Conservation (phyloP, 1,140 invertebrate species). For the Catajapyx aquilonaris region DNA sequence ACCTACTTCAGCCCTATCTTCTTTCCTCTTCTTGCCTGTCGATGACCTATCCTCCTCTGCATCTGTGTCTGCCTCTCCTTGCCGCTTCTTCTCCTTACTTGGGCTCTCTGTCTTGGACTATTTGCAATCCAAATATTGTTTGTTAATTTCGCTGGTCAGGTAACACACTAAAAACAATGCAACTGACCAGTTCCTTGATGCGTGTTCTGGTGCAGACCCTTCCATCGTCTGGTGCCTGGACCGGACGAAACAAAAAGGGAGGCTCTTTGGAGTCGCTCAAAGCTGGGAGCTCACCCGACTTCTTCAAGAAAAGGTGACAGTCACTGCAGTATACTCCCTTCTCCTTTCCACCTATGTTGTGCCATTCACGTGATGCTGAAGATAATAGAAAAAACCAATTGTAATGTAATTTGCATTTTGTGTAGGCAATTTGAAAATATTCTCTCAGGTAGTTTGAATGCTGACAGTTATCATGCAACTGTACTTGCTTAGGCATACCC, state of each 20-base stretch:
- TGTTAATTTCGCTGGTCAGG: too few relatives aligned
- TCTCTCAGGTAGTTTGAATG: too few relatives aligned
- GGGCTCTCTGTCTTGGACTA: conserved; percentile 34
- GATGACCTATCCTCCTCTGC: conserved; percentile 30
- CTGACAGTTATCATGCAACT: too few relatives aligned
- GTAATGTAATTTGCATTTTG: conserved; percentile 1
- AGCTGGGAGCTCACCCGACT: conserved; percentile 55
- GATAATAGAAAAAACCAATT: conserved; percentile 9
- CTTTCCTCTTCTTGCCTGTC: conserved; percentile 39
- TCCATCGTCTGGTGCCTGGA: conserved; percentile 33
- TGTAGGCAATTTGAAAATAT: too few relatives aligned
- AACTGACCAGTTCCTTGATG: too few relatives aligned
- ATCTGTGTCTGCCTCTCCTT: conserved; percentile 30
- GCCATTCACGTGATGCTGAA: conserved; percentile 45
- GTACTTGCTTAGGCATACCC: too few relatives aligned
- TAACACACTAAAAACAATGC: too few relatives aligned
- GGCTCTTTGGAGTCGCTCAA: conserved; percentile 23
- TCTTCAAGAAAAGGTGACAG: conserved; percentile 60
- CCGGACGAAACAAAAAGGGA: conserved; percentile 47
- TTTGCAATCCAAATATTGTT: not conserved
- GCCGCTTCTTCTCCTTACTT: conserved; percentile 48
- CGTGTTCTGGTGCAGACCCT: too few relatives aligned
- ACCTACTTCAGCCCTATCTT: conserved; percentile 30
- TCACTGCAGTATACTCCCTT: conserved; percentile 54
- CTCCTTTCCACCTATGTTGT: conserved; percentile 49